Conservation (phyloP, 2,888 invertebrate species). For the Patella caerulea region DNA sequence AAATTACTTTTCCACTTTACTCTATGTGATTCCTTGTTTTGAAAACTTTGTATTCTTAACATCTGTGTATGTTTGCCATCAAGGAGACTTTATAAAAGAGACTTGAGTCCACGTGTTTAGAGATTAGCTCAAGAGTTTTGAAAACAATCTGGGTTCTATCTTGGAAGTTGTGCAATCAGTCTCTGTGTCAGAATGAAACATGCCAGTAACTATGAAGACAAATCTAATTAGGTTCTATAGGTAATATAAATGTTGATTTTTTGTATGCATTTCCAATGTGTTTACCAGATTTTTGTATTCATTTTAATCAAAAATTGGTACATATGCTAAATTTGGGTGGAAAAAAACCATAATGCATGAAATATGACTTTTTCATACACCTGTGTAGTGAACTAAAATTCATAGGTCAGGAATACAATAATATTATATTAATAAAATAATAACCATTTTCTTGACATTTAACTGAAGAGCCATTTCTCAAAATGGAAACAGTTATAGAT, state of each 20-base stretch:
- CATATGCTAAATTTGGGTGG: no score
- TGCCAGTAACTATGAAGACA: background rate
- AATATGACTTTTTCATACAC: no score
- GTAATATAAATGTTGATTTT: conserved; percentile 10
- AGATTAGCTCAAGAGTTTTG: background rate
- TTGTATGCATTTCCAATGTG: conserved; percentile 3
- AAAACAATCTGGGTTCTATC: conserved; percentile 6
- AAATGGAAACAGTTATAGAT: no score
- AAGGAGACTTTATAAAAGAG: background rate
- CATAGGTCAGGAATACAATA: no score
- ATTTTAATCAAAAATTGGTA: background rate
- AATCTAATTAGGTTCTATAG: background rate
- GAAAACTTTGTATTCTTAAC: conserved; percentile 33
- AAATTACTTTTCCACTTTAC: conserved; percentile 40
- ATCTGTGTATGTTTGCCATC: conserved; percentile 22
- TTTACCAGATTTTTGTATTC: background rate
- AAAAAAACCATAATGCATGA: no score
- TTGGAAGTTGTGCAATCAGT: background rate
- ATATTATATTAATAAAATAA: no score
- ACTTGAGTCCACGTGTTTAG: background rate
- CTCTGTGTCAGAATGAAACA: background rate
- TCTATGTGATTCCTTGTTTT: conserved; percentile 33
- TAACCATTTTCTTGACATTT: no score
- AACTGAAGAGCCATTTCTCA: no score
- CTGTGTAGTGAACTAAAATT: no score